Base-by-base conservation (phyloP, 2,797 vertebrate species). In the Acanthurus tractus region DNA sequence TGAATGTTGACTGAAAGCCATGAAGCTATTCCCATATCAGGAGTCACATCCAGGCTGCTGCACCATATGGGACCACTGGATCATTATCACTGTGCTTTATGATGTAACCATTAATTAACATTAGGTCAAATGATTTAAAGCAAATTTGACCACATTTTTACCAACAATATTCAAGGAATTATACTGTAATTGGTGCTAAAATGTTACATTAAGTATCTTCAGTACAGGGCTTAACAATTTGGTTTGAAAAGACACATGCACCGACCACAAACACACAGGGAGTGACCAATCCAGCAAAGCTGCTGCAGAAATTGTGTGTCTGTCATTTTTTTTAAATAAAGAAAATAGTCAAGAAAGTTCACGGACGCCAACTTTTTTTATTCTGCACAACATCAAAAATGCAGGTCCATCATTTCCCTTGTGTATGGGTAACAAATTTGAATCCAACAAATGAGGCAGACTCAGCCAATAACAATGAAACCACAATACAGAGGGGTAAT, bases 381-480 rank as follows among this genome's bases (percentile, higher is more conserved):
- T 48, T 36, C 11, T 13, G 36, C 55, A 50, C 68, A 45, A 53
- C 17, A 17, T 69, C 29, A 20, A 70, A 70, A 72, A 46, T 79
- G 5, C 54, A 49, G 20, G 63, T 58, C 44, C 25, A 55, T 78
- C 25, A 63, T 69, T 82, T 67, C 53, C 34, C 34, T 29, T 74
- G 46, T 58, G 56, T 53, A 54, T 66, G 29, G 56, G 52, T 17
- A 20, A 71, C 11, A 46, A 54, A 61, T 64, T 48, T 79, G 54
- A 80, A 65, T 64, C 45, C 17, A 4, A n/a, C 25, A 63, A 45
- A 52, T 34, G 25, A 36, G 11, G 23, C 22, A 15, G 55, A 76
- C 45, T 40, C 44, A 10, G 46, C 64, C 25, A 66, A 8, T 6
- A 46, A 40, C 40, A 48, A 13, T 38, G 17, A 59, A 46, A 40